Evolutionary conservation across 1,140 invertebrate species (phyloP).

Genomic region (Pomacea maculata): DNA sequence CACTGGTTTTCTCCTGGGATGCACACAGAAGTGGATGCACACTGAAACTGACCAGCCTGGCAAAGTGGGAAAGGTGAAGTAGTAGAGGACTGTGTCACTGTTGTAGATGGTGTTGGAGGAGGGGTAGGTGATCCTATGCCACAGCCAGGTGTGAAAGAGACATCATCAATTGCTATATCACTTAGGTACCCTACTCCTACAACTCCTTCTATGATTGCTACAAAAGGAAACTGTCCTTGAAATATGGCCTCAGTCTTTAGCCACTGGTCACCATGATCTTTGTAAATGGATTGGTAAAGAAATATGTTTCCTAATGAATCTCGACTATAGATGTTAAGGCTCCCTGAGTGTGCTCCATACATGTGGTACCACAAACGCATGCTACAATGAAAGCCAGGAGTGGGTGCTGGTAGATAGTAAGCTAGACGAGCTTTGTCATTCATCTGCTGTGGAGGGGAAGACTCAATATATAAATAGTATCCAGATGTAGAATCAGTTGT

Average conservation of each 20-base stretch:
- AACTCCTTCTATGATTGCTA: constrained; percentile 40
- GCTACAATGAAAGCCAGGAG: constrained; percentile 56
- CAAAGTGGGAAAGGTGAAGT: constrained; percentile 32
- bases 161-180: constrained; percentile 72
- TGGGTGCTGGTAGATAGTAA: constrained; percentile 43
- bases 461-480: constrained; percentile 69
- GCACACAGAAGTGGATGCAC: constrained; percentile 42
- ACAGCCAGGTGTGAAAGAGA: constrained; percentile 63
- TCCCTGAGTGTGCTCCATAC: constrained; percentile 39
- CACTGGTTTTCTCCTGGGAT: constrained; percentile 65
- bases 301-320: constrained; percentile 31
- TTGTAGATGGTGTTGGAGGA: constrained; percentile 41
- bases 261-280: constrained; percentile 45
- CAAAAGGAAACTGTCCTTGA: constrained; percentile 20
- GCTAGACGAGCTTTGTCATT: constrained; percentile 79
- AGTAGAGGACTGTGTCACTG: constrained; percentile 44
- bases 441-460: constrained; percentile 58
- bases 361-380: constrained; percentile 63
- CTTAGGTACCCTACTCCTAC: constrained; percentile 33
- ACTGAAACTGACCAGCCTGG: constrained; percentile 43
- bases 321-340: constrained; percentile 34
- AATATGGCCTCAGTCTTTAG: constrained; percentile 37
- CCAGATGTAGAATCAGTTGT: constrained; percentile 38
- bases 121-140: constrained; percentile 22
- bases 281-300: constrained; percentile 3